Evolutionary conservation across 30 jellyfish, hydroid and myxozoan species (phyloP).

Genomic region (Hydractinia echinata): DNA sequence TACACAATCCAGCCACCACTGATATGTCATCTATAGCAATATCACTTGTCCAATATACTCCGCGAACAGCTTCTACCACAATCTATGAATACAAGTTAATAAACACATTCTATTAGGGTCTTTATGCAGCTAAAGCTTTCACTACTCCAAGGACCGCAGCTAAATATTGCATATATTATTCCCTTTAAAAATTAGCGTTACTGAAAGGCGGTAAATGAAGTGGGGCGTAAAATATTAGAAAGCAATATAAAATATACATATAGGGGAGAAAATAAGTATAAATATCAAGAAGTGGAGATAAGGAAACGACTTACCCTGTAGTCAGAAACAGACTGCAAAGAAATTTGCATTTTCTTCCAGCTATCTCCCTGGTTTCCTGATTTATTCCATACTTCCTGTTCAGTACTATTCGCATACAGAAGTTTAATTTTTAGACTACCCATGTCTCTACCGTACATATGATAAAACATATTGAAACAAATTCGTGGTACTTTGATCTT

Average conservation of each 20-base stretch:
- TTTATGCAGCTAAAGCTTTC: no score
- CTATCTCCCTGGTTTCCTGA: conserved; percentile 73
- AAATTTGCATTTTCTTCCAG: conserved; percentile 56
- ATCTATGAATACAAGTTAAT: no score
- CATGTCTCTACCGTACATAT: conserved; percentile 78
- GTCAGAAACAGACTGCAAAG: conserved; percentile 40
- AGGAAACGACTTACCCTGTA: conserved; percentile 40
- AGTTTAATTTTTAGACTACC: conserved; percentile 48
- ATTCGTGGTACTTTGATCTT: conserved; percentile 53
- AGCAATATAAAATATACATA: no score
- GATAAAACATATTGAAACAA: conserved; percentile 54
- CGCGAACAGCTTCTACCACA: conserved; percentile 74
- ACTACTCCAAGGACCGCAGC: no score
- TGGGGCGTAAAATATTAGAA: no score
- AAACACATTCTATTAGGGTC: no score
- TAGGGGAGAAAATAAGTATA: no score
- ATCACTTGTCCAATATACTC: conserved; percentile 74
- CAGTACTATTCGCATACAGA: conserved; percentile 21
- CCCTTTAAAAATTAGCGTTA: no score
- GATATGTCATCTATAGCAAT: conserved; percentile 69
- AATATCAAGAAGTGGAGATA: no score
- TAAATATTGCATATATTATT: no score
- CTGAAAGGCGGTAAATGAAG: no score
- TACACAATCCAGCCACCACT: conserved; percentile 61
- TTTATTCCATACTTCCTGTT: conserved; percentile 48